These are phyloP conservation scores for Tragelaphus buxtoni DNA, from an alignment of 2,113 vertebrate species.

Conservation along the genomic window DNA sequence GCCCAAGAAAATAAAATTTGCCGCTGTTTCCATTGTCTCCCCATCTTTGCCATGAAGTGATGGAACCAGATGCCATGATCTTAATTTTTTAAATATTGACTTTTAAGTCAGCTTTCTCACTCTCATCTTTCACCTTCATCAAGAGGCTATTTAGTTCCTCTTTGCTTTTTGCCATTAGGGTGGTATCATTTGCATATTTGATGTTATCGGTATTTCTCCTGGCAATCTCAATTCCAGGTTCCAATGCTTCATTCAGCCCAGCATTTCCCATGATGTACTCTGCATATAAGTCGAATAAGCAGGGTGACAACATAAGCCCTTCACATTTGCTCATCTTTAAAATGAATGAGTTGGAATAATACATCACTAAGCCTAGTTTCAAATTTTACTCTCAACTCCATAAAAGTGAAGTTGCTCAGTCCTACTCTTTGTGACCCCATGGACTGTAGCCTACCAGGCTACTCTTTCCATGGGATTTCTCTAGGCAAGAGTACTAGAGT, in stretches of 20 bases:
- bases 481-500: not conserved
- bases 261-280: not conserved
- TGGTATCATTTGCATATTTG: not conserved
- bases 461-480: not conserved
- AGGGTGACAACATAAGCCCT: not conserved
- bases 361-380: not conserved
- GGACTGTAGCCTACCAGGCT: not conserved
- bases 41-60: not conserved
- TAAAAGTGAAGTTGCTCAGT: not conserved
- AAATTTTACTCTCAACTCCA: not conserved
- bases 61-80: not conserved
- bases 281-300: not conserved
- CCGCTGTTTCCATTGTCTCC: not conserved
- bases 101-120: not conserved
- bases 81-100: not conserved
- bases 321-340: not conserved
- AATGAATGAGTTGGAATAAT: not conserved
- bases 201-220: not conserved
- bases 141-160: not conserved
- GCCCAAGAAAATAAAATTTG: not conserved
- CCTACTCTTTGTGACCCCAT: not conserved
- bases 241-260: not conserved
- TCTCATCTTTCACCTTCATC: not conserved
- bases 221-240: fast-evolving
- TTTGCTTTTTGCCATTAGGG: not conserved